These are phyloP conservation scores for Dusona sp. DNA, from an alignment of 2,888 invertebrate genomes.

Conservation along the genomic window DNA sequence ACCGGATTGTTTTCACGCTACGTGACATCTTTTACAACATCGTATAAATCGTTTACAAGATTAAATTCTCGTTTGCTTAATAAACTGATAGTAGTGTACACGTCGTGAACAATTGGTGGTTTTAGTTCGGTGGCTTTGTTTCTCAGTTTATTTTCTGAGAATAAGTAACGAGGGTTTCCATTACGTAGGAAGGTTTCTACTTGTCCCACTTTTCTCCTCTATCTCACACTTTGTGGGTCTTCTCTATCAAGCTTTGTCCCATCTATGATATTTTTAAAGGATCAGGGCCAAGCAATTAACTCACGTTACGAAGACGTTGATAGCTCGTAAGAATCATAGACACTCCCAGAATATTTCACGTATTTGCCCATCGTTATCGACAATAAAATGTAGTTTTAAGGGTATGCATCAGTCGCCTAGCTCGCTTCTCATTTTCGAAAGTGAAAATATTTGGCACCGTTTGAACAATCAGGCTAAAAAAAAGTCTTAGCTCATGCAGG, in stretches of 20 bases:
- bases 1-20: constrained; percentile 25
- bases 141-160: not conserved
- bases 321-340: not conserved
- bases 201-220: constrained; percentile 24
- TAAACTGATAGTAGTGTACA: constrained; percentile 28
- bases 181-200: constrained; percentile 31
- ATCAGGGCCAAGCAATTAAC: constrained; percentile 42
- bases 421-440: too few species aligned
- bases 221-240: constrained; percentile 22
- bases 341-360: not conserved
- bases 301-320: not conserved
- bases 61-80: constrained; percentile 48
- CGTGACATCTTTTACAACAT: constrained; percentile 4
- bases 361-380: not conserved
- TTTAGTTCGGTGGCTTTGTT: constrained; percentile 13
- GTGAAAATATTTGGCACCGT: too few species aligned
- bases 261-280: constrained; percentile 29
- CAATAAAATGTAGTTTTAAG: not conserved
- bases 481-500: too few species aligned
- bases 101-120: not conserved
- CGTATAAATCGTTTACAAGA: constrained; percentile 51
- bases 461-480: too few species aligned
- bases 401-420: too few species aligned
- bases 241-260: constrained; percentile 34
- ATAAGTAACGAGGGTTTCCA: not conserved